Evolutionary conservation across 2,113 vertebrate genomes (phyloP).

Genomic region (Varanus komodoensis): DNA sequence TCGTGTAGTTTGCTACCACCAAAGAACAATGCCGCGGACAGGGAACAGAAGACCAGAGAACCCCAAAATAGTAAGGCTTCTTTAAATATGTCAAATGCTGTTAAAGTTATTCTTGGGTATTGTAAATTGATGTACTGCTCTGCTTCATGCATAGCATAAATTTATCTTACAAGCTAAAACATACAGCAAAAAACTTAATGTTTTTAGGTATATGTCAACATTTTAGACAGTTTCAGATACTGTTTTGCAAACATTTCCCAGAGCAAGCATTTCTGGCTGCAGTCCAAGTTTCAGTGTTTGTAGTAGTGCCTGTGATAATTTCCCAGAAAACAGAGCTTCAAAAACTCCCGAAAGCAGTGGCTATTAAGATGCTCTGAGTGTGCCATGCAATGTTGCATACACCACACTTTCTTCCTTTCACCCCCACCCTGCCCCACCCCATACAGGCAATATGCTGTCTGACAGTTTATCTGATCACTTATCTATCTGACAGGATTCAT

Average conservation of each 20-base stretch:
- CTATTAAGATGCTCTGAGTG: neutral
- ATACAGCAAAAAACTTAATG: neutral
- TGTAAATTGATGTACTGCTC: slow-evolving; percentile 10
- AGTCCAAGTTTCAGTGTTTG: neutral
- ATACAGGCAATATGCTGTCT: neutral
- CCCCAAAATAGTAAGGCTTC: slow-evolving; percentile 82
- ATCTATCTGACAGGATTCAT: too few relatives aligned
- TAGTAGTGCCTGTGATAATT: neutral
- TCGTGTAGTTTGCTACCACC: neutral
- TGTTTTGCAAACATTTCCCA: neutral
- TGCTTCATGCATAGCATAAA: neutral
- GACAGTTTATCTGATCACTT: neutral
- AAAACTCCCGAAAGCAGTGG: neutral
- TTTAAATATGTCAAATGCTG: slow-evolving; percentile 31
- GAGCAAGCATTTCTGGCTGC: slow-evolving; percentile 1
- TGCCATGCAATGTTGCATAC: neutral
- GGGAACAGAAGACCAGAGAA: slow-evolving; percentile 75
- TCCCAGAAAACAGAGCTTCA: neutral
- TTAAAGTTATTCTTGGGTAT: slow-evolving; percentile 7
- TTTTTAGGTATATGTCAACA: neutral
- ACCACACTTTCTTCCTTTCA: neutral
- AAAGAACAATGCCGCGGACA: slow-evolving; percentile 75
- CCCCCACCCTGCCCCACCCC: neutral
- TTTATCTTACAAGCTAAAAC: slow-evolving; percentile 10
- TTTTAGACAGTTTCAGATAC: neutral